phyloP scores from a whole-genome alignment of 2,888 invertebrate species.

The Temnothorax unifasciatus region DNA sequence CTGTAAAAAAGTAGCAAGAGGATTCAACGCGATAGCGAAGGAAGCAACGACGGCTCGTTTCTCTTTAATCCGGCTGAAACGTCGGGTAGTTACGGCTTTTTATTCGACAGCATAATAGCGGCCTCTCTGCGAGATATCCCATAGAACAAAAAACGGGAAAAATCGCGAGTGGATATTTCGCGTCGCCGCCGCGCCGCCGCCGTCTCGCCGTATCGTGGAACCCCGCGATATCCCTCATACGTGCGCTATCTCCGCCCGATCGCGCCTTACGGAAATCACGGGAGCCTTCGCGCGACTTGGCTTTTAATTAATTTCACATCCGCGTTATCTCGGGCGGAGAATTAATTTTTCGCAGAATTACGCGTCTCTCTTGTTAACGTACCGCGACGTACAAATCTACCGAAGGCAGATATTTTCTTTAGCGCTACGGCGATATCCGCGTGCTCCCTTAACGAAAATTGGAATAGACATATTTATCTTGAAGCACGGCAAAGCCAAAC shows the following conservation, averaged over 20 bases:
- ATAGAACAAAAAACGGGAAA: constrained; percentile 19
- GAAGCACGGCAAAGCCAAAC: constrained; percentile 16
- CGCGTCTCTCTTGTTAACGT: background rate
- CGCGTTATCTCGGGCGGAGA: background rate
- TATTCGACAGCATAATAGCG: constrained; percentile 48
- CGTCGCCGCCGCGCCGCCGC: too few relatives aligned
- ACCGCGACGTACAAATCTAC: too few relatives aligned
- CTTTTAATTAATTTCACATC: constrained; percentile 31
- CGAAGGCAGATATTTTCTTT: background rate
- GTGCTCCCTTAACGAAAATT: constrained; percentile 10
- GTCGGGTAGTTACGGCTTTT: constrained; percentile 53
- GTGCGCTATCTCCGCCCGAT: constrained; percentile 43
- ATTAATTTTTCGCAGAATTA: background rate
- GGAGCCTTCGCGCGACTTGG: background rate
- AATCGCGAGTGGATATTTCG: constrained; percentile 17
- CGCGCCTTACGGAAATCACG: constrained; percentile 1
- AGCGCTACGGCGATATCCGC: background rate
- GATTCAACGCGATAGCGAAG: constrained; percentile 40
- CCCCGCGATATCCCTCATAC: constrained; percentile 2
- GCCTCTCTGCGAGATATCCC: background rate
- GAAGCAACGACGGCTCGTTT: constrained; percentile 52
- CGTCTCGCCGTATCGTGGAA: background rate
- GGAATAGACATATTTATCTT: constrained; percentile 13
- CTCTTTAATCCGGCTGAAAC: constrained; percentile 56
- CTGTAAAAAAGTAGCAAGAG: constrained; percentile 39